phyloP scores from a whole-genome alignment of 2,888 invertebrate species.

The Plebejus anna region DNA sequence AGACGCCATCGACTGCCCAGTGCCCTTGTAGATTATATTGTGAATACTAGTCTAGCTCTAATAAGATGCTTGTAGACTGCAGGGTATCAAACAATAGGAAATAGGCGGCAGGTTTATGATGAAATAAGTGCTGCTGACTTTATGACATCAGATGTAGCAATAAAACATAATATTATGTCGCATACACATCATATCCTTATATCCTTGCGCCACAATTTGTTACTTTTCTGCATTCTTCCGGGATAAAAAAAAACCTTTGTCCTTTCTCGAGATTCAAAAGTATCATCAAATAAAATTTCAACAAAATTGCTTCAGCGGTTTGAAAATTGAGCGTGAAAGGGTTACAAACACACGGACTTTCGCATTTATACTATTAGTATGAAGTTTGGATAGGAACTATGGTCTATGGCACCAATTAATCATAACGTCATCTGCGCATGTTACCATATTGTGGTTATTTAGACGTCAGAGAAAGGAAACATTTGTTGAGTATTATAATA shows the following conservation, averaged over 20 bases:
- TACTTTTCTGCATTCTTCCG: no score
- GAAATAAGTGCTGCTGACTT: not conserved
- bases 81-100: not conserved
- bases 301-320: no score
- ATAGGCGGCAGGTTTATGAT: not conserved
- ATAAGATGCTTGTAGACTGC: not conserved
- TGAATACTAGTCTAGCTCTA: conserved; percentile 4
- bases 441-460: not conserved
- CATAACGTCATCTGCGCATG: not conserved
- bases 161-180: no score
- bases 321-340: no score
- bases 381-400: no score
- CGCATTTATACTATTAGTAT: no score
- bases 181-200: no score
- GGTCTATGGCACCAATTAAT: not conserved
- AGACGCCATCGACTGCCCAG: not conserved
- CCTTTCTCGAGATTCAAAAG: no score
- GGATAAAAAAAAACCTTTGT: no score
- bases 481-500: not conserved
- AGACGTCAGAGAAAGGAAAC: not conserved
- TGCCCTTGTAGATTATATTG: conserved; percentile 20
- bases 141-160: not conserved
- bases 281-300: no score
- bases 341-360: no score
- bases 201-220: no score